Base-by-base conservation (phyloP, 2,888 invertebrate species). In the Drosophila mercatorum region DNA sequence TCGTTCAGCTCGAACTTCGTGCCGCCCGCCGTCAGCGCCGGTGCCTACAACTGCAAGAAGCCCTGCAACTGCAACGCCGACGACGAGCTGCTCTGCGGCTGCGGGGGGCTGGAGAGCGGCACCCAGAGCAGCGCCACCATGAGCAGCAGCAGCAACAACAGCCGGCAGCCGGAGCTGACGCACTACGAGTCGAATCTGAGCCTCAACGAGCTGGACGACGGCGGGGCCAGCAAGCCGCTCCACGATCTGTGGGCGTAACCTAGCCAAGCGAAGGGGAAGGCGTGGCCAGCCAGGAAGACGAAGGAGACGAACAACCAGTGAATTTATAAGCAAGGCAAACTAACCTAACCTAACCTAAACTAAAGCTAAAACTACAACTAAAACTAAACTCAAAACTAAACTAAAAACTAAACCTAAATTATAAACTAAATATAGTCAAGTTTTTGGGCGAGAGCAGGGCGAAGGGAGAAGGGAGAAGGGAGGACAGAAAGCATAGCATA, bases 1-100 rank as follows among this genome's bases (percentile, higher is more conserved):
- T 91, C 92, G 66, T 92, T 92, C 49, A 91, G 92, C 59, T 92
- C 92, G n/a, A 92, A 92, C 70, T 92, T 92, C 76, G 89, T 91
- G 38, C 80, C 91, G 38, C 88, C 83, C 0, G 74, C 57, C 2
- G 58, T 79, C 0, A 69, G 70, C 22, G 66, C 72, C 6, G 81
- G 73, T 41, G 87, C 87, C 41, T 91, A 91, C 68, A 92, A 91
- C 61, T 92, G 91, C 78, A 92, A 91, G 69, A 92, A 92, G 70
- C 83, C 90, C 22, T 90, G 90, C 83, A 90, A 84, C 52, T 90
- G 90, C 83, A 82, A 86, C 22, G 87, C 82, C 2, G 88, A 81
- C 14, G 88, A 87, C 11, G 88, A 88, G 52, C 67, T 88, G 14
- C 80, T 88, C 2, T 90, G 90, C 68, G 86, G 81, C 62, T 90